phyloP scores from a whole-genome alignment of 35 echinoderm and acorn worm species.

The Strongylocentrotus purpuratus region DNA sequence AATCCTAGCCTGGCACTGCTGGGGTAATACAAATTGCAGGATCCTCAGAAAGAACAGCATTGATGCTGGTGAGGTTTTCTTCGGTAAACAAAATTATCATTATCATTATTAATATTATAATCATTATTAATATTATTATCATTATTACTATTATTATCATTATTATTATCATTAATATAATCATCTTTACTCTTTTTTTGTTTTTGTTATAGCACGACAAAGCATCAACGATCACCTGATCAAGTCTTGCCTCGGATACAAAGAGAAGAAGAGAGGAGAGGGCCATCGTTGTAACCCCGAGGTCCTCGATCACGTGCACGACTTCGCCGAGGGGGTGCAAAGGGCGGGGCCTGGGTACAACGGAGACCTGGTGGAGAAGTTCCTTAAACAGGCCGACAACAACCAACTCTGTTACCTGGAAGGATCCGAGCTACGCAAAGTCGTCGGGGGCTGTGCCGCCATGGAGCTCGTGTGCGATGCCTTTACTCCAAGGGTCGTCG shows the following conservation, averaged over 20 bases:
- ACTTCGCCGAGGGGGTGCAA: slow-evolving; percentile 1
- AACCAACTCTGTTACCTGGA: not conserved
- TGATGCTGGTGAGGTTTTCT: too few species aligned
- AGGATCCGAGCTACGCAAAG: not conserved
- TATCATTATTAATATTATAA: too few species aligned
- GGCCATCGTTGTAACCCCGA: not conserved
- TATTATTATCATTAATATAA: too few species aligned
- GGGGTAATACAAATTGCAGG: too few species aligned
- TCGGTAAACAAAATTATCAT: too few species aligned
- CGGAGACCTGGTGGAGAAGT: not conserved
- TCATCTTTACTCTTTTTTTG: too few species aligned
- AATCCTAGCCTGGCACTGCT: too few species aligned
- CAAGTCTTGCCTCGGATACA: not conserved
- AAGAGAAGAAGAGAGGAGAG: not conserved
- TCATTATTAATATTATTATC: too few species aligned
- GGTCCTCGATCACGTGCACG: slow-evolving; percentile 6
- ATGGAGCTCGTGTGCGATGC: not conserved
- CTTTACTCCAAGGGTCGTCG: not conserved
- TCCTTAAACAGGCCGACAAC: not conserved
- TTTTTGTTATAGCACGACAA: not conserved
- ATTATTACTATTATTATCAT: too few species aligned
- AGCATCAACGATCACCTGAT: not conserved
- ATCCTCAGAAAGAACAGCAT: too few species aligned
- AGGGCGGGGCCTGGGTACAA: not conserved
- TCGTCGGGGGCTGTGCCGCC: not conserved